A percentile compares a stretch with the other conserved stretches of the same genome.
These are phyloP conservation scores for Furnarius figulus DNA, from an alignment of 2,113 vertebrate species.

Conservation along the genomic window DNA sequence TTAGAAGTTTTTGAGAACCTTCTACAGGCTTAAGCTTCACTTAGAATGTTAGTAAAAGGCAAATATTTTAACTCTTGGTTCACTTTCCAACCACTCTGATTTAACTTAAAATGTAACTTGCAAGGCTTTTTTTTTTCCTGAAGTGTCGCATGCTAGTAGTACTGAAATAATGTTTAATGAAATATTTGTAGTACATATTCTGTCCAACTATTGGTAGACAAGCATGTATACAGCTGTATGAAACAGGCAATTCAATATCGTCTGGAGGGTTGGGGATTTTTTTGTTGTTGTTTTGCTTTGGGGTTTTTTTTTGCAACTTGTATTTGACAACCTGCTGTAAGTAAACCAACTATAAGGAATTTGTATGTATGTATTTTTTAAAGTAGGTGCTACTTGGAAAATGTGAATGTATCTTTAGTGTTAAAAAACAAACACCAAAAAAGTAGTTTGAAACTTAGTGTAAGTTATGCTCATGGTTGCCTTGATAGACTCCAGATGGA, in stretches of 20 bases:
- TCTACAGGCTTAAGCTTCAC: background rate
- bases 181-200: background rate
- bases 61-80: background rate
- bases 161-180: conserved; percentile 8
- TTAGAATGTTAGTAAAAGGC: background rate
- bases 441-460: conserved; percentile 61
- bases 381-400: conserved; percentile 41
- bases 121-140: background rate
- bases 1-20: background rate
- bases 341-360: background rate
- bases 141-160: background rate
- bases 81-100: background rate
- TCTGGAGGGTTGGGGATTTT: background rate
- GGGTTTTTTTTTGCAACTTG: background rate
- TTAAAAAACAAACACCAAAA: conserved; percentile 70
- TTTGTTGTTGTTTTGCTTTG: background rate
- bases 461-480: conserved; percentile 74
- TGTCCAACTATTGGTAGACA: background rate
- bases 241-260: background rate
- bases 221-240: background rate
- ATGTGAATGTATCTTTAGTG: conserved; percentile 60
- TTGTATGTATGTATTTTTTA: conserved; percentile 3
- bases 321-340: conserved; percentile 20
- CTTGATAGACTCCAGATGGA: conserved; percentile 97
- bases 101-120: background rate